phyloP scores from a whole-genome alignment of 37 sponge, comb jelly and placozoan genomes.

The Chondrilla cf. caribensis region DNA sequence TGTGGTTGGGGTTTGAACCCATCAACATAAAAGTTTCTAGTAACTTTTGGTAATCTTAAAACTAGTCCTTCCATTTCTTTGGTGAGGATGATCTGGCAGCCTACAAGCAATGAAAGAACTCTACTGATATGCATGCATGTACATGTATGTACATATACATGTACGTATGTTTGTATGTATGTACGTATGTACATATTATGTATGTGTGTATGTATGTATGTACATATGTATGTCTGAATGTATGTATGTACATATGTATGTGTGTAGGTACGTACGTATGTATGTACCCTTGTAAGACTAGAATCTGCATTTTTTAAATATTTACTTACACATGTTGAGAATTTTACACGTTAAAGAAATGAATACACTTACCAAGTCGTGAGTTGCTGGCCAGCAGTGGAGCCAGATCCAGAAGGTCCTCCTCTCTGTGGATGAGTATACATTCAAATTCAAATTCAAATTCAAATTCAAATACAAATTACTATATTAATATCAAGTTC shows the following conservation, averaged over 20 bases:
- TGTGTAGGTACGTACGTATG: no score
- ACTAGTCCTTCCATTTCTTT: constrained; percentile 86
- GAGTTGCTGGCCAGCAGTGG: constrained; percentile 83
- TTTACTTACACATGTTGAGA: no score
- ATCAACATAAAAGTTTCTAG: constrained; percentile 99
- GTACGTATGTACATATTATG: background rate
- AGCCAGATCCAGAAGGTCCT: constrained; percentile 94
- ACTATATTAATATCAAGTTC: background rate
- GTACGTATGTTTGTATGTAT: no score
- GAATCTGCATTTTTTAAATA: background rate
- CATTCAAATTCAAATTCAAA: background rate
- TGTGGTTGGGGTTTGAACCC: constrained; percentile 96
- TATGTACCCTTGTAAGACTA: background rate
- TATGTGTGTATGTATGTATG: no score
- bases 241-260: no score
- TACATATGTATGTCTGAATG: no score
- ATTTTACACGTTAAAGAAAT: no score
- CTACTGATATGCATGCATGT: background rate
- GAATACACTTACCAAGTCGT: constrained; percentile 59
- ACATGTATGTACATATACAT: no score
- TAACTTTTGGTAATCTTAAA: constrained; percentile 76
- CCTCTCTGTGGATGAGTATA: constrained; percentile 60
- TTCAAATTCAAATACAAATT: background rate
- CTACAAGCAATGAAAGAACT: constrained; percentile 8
- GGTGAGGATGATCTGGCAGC: constrained; percentile 87